Conservation (phyloP, 2,888 invertebrate species). For the Petrophora chlorosata region DNA sequence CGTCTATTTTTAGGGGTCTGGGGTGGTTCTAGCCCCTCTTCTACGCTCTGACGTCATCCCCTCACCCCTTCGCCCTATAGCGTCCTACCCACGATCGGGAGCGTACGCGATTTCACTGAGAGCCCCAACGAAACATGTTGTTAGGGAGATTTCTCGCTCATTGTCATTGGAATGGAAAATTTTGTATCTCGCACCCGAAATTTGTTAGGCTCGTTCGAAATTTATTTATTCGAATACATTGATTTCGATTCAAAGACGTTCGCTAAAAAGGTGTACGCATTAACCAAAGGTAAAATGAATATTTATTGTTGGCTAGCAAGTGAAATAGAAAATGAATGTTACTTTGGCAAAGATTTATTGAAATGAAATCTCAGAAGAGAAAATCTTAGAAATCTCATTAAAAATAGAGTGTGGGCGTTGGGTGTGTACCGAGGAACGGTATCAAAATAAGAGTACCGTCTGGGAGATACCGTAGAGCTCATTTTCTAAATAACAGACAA, state of each 20-base stretch:
- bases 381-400: slow-evolving; percentile 19
- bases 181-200: slow-evolving; percentile 44
- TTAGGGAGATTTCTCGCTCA: slow-evolving; percentile 45
- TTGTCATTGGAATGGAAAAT: slow-evolving; percentile 52
- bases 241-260: slow-evolving; percentile 14
- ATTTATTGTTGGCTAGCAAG: slow-evolving; percentile 6
- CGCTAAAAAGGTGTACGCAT: slow-evolving; percentile 8
- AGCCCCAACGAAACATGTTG: slow-evolving; percentile 53
- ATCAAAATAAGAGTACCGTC: slow-evolving; percentile 15
- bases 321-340: slow-evolving; percentile 16
- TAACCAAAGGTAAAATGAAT: slow-evolving; percentile 5
- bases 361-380: slow-evolving; percentile 13
- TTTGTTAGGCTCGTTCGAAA: slow-evolving; percentile 36
- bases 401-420: slow-evolving; percentile 13
- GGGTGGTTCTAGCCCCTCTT: slow-evolving; percentile 45
- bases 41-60: slow-evolving; percentile 58
- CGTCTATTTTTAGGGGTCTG: slow-evolving; percentile 75
- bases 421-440: slow-evolving; percentile 3
- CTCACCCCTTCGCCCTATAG: slow-evolving; percentile 43
- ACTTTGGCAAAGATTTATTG: slow-evolving; percentile 14
- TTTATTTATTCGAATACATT: slow-evolving; percentile 13
- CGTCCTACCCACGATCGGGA: slow-evolving; percentile 42
- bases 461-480: not conserved
- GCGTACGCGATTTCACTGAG: slow-evolving; percentile 54
- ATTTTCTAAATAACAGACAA: slow-evolving; percentile 17